Base-by-base conservation (phyloP, 2,113 vertebrate genomes). In the Pontoporia blainvillei region DNA sequence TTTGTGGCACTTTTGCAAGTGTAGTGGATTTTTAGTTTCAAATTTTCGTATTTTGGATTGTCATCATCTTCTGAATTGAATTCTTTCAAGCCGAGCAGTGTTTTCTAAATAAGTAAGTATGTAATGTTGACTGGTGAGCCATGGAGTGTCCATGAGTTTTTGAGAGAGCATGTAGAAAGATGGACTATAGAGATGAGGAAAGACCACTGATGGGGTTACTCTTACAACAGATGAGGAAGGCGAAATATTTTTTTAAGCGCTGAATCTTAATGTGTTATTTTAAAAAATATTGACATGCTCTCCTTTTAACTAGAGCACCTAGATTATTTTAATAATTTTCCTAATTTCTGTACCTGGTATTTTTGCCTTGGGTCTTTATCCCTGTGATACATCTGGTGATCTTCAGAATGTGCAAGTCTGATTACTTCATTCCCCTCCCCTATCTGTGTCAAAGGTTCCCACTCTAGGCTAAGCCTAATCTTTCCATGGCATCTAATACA, bases 21-120 rank as follows among this genome's bases (percentile, higher is more conserved):
- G 34, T 6, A 61, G 23, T 41, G 12, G 15, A 67, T 57, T 61
- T 92, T 96, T 85, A 36, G n/a, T 72, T 96, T 76, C 66, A 62
- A 92, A 86, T 76, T 85, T 81, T 29, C 15, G 9, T 81, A 1
- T 57, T 89, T 93, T 71, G 29, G 8, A 64, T 49, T 92, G 17
- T 23, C 62, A 13, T 84, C 46, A 69, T 78, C 85, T 95, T 92
- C 59, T 72, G 78, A 95, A 90, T 39, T 92, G 67, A 92, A 61
- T 82, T 36, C 36, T 86, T 87, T 90, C 59, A 81, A 86, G 54
- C 20, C n/a, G 54, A 93, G 29, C 1, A 27, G 1, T 78, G 17
- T 76, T 69, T 96, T 85, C 71, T 92, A 54, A 67, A 14, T 39
- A 78, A 88, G 11, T 93, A 93, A 44, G 29, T 73, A 29, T 18